Conservation (phyloP, 2,797 vertebrate genomes). For the Pelobates cultripes region DNA sequence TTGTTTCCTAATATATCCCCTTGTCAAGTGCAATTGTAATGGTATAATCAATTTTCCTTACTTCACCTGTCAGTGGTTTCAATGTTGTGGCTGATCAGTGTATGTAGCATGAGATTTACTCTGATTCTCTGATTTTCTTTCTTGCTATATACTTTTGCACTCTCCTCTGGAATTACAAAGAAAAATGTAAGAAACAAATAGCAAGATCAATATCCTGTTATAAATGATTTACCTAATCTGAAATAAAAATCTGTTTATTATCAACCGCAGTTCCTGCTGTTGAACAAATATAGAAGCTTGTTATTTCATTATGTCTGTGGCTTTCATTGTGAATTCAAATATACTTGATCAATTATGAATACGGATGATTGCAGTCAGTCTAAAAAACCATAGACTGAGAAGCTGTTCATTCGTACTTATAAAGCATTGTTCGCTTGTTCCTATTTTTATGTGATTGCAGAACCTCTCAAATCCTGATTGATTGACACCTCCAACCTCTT, state of each 20-base stretch:
- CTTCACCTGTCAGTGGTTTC: no score
- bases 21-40: no score
- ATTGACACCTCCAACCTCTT: slow-evolving; percentile 32
- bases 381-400: slow-evolving; percentile 23
- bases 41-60: no score
- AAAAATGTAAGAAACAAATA: slow-evolving; percentile 53
- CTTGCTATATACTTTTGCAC: slow-evolving; percentile 66
- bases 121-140: slow-evolving; percentile 53
- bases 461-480: slow-evolving; percentile 15
- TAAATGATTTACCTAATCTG: slow-evolving; percentile 58
- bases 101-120: no score
- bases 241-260: slow-evolving; percentile 55
- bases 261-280: slow-evolving; percentile 50
- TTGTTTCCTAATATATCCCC: no score
- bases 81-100: no score
- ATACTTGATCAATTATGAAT: slow-evolving; percentile 47
- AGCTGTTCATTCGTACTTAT: slow-evolving; percentile 13
- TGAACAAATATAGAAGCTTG: slow-evolving; percentile 52
- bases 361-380: slow-evolving; percentile 40
- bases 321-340: slow-evolving; percentile 51
- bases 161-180: slow-evolving; percentile 60
- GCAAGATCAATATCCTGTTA: slow-evolving; percentile 62
- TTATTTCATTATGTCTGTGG: slow-evolving; percentile 54
- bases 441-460: slow-evolving; percentile 22
- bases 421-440: slow-evolving; percentile 31